Conservation (phyloP, 2,113 vertebrate species). For the Notothenia coriiceps region DNA sequence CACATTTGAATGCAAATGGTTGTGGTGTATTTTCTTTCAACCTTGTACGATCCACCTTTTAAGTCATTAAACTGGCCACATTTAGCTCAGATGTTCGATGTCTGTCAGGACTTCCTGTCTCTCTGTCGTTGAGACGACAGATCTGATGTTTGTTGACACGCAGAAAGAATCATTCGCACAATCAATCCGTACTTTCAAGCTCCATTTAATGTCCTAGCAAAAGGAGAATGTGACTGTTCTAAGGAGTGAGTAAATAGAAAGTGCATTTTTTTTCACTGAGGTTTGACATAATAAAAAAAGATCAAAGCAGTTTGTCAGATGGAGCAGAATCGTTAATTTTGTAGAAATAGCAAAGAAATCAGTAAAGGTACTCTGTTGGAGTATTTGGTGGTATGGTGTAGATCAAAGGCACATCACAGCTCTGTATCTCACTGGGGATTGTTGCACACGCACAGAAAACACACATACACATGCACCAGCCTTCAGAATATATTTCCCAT, state of each 20-base stretch:
- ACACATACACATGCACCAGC: conserved; percentile 71
- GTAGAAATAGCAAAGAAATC: conserved; percentile 72
- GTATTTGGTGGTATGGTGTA: conserved; percentile 72
- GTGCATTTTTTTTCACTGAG: conserved; percentile 75
- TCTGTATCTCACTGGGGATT: conserved; percentile 75
- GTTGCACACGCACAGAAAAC: conserved; percentile 74
- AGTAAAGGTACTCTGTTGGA: conserved; percentile 59
- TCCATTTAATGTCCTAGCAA: conserved; percentile 79
- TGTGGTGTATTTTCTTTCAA: too few relatives aligned
- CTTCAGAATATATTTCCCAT: conserved; percentile 59
- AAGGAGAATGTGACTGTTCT: conserved; percentile 72
- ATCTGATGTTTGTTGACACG: neutral
- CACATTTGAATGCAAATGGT: too few relatives aligned
- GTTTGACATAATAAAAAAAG: conserved; percentile 71
- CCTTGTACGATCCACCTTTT: too few relatives aligned
- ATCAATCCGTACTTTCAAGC: conserved; percentile 72
- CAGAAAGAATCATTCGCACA: conserved; percentile 70
- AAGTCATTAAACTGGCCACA: too few relatives aligned
- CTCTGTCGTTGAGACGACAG: neutral
- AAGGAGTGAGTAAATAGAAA: conserved; percentile 76
- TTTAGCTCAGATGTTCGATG: neutral
- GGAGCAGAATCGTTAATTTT: conserved; percentile 67
- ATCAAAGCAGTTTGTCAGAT: conserved; percentile 71
- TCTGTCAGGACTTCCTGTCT: neutral
- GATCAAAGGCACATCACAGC: conserved; percentile 80